Base-by-base conservation (phyloP, 2,888 invertebrate genomes). In the Spodoptera littoralis region DNA sequence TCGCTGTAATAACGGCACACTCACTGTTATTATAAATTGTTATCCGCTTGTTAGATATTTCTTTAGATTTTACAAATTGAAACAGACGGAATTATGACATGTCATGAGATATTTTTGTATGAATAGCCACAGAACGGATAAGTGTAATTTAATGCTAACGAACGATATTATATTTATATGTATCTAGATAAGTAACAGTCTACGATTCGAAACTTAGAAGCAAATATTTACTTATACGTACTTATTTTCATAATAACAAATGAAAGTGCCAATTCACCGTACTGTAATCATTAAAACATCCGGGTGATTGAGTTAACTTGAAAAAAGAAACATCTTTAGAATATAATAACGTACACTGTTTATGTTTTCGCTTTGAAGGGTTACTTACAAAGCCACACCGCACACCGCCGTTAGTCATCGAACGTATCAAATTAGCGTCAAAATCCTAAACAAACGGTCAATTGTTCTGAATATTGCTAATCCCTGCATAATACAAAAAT, bases 401-500 rank as follows among this genome's bases (percentile, higher is more conserved):
- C n/a, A 22, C 4, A 42, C 46, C 12, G 47, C 18, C 12, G 49
- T 1, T 11, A 52, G 44, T 50, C 60, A 22, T 18, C n/a, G 41
- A 62, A 44, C 45, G 50, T 64, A 55, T 49, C 47, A 53, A 55
- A 65, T 62, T 50, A 53, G 45, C 63, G 41, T 67, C 6, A 55
- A 56, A 50, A 61, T 60, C 68, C 72, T 72, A 75, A 76, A 73
- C 63, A 70, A 73, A 77, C 66, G 43, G 56, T 46, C 56, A 22
- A 66, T 78, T 78, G 68, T 73, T 66, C 57, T 18, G 36, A 61
- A 66, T 64, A 66, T 73, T 58, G 71, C 67, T 77, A 81, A 77
- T 77, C 69, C 63, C 65, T 70, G 56, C 53, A 73, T 73, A 72
- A 74, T 72, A 72, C 63, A 73, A 83, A 80, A 81, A 83, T 79